These are phyloP conservation scores for Lepidochitona cinerea DNA, from an alignment of 2,888 invertebrate species.

Conservation along the genomic window DNA sequence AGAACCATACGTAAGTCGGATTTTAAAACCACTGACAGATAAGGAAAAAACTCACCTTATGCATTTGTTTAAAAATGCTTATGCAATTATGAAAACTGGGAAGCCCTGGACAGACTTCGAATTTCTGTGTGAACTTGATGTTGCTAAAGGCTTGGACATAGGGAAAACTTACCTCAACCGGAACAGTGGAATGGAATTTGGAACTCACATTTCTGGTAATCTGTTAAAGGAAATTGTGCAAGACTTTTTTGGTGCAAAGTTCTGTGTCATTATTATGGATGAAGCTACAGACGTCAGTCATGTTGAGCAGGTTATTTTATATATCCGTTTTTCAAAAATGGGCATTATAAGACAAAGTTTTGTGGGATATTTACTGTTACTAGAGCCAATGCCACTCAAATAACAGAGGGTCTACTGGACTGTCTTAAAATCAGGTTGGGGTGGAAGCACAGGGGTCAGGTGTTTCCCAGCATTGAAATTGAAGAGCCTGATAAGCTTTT, in stretches of 20 bases:
- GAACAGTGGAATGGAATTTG: not conserved
- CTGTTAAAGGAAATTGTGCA: not conserved
- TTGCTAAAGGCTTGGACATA: not conserved
- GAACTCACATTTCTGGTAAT: not conserved
- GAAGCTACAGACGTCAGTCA: not conserved
- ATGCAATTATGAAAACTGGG: not conserved
- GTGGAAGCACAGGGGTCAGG: not conserved
- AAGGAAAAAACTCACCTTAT: too few species aligned
- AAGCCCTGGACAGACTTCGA: not conserved
- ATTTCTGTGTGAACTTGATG: not conserved
- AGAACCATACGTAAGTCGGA: not conserved
- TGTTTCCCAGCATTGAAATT: not conserved
- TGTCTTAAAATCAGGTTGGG: not conserved
- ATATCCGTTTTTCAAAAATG: not conserved
- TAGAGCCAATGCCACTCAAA: not conserved
- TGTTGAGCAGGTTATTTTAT: not conserved
- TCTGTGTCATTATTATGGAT: not conserved
- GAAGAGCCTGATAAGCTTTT: not conserved
- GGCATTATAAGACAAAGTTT: not conserved
- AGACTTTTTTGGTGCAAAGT: not conserved
- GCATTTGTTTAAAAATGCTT: not conserved
- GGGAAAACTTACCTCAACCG: constrained; percentile 1
- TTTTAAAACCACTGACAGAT: not conserved
- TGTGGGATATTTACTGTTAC: not conserved
- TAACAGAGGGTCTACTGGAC: not conserved